Conservation (phyloP, 1,140 invertebrate genomes). For the Pteromalus puparum region DNA sequence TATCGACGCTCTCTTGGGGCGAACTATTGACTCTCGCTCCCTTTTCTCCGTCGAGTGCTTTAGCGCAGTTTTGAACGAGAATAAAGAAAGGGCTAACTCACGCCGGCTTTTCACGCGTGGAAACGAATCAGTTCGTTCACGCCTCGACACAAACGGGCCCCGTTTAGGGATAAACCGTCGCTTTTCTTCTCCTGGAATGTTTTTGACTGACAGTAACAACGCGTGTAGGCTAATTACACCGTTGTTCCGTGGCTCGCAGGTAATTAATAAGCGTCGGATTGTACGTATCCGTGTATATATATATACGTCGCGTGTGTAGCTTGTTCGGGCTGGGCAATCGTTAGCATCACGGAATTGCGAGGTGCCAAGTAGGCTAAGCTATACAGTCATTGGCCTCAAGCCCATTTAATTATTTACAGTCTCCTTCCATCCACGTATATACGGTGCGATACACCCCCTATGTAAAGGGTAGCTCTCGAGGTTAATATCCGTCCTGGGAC, state of each 20-base stretch:
- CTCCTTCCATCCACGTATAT: not conserved
- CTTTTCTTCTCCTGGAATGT: not conserved
- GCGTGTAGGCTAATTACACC: too few relatives aligned
- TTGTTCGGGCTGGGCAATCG: not conserved
- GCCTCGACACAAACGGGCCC: not conserved
- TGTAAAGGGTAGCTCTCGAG: too few relatives aligned
- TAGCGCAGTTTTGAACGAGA: not conserved
- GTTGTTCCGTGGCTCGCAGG: too few relatives aligned
- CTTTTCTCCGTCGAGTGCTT: not conserved
- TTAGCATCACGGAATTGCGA: constrained; percentile 26
- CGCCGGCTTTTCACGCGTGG: constrained; percentile 5
- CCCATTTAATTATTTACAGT: constrained; percentile 39
- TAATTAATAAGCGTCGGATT: too few relatives aligned
- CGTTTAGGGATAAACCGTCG: not conserved
- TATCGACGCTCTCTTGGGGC: constrained; percentile 46
- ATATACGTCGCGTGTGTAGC: not conserved
- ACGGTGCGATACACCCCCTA: not conserved
- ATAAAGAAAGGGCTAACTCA: constrained; percentile 32
- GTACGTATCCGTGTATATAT: too few relatives aligned
- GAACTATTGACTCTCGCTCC: not conserved
- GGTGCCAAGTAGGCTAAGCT: constrained; percentile 48
- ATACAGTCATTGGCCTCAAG: constrained; percentile 30
- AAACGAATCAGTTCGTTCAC: constrained; percentile 3
- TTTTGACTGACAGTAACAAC: not conserved
- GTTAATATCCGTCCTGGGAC: constrained; percentile 18